Percentiles rank a stretch among this genome's conserved stretches.
These are phyloP conservation scores for Taurulus bubalis DNA, from an alignment of 2,113 vertebrate species.

Conservation along the genomic window DNA sequence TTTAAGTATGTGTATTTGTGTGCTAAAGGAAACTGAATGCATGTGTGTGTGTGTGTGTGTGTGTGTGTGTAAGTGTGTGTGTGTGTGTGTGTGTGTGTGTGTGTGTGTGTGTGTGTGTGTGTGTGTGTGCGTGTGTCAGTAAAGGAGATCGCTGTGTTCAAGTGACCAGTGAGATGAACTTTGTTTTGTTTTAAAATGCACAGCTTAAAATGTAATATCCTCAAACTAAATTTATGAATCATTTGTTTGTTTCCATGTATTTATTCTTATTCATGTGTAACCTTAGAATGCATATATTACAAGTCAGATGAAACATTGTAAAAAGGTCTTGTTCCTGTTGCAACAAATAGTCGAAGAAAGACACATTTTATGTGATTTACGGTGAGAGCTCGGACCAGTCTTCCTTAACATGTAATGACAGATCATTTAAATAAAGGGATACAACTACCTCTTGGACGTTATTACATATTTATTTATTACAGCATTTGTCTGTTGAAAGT, in stretches of 20 bases:
- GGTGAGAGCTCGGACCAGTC: constrained; percentile 45
- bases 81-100: neutral
- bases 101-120: neutral
- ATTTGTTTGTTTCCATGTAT: constrained; percentile 64
- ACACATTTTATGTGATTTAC: constrained; percentile 43
- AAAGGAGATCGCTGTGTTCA: constrained; percentile 14
- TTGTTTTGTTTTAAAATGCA: constrained; percentile 40
- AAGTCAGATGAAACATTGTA: constrained; percentile 42
- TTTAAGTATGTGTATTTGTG: constrained; percentile 4
- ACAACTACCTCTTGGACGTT: constrained; percentile 38
- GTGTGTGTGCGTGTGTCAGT: neutral
- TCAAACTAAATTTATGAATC: constrained; percentile 13
- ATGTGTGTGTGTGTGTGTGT: neutral
- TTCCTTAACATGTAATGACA: constrained; percentile 65
- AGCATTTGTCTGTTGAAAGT: neutral
- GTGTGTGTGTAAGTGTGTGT: neutral
- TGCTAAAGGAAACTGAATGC: neutral
- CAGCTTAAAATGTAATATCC: constrained; percentile 34
- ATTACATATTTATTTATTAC: neutral
- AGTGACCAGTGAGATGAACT: constrained; percentile 27
- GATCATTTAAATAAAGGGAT: constrained; percentile 71
- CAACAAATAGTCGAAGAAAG: constrained; percentile 22
- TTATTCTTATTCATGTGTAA: constrained; percentile 66
- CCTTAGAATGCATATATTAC: constrained; percentile 41
- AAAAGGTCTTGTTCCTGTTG: constrained; percentile 49